A percentile compares a stretch with the other conserved stretches of the same genome.
Evolutionary conservation across 35 echinoderm and acorn worm species (phyloP).

Genomic region (Lytechinus variegatus): DNA sequence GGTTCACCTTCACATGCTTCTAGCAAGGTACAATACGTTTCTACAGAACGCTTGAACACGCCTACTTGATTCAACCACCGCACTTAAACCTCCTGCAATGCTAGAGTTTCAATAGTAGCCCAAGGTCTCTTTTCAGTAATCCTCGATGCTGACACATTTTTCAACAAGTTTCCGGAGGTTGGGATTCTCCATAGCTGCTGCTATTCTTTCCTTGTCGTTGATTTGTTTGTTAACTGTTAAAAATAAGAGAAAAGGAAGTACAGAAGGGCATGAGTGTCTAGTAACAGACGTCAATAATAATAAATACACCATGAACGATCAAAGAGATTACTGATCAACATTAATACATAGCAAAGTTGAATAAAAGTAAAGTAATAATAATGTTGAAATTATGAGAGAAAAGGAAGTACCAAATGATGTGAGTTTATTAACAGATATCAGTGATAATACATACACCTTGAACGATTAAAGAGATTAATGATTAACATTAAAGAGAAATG

Average conservation of each 20-base stretch:
- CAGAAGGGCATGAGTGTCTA: background rate
- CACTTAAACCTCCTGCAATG: background rate
- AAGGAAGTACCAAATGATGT: no score
- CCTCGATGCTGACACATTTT: conserved; percentile 76
- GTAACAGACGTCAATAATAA: background rate
- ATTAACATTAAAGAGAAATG: no score
- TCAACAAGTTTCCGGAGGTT: conserved; percentile 93
- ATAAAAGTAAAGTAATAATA: no score
- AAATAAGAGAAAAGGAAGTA: conserved; percentile 32
- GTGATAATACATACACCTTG: no score
- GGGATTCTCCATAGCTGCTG: conserved; percentile 99
- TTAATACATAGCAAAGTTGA: background rate
- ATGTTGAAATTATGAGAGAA: no score
- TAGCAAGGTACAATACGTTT: no score
- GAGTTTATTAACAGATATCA: no score
- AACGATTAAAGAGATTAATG: no score
- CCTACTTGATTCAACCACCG: background rate
- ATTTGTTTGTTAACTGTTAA: conserved; percentile 99
- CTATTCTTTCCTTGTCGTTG: conserved; percentile 98
- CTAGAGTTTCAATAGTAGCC: background rate
- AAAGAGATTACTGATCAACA: background rate
- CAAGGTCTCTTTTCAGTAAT: conserved; percentile 54
- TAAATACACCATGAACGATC: background rate
- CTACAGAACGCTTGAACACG: no score
- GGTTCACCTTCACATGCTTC: no score